Conservation (phyloP, 2,888 invertebrate genomes). For the Drosophila prolongata region DNA sequence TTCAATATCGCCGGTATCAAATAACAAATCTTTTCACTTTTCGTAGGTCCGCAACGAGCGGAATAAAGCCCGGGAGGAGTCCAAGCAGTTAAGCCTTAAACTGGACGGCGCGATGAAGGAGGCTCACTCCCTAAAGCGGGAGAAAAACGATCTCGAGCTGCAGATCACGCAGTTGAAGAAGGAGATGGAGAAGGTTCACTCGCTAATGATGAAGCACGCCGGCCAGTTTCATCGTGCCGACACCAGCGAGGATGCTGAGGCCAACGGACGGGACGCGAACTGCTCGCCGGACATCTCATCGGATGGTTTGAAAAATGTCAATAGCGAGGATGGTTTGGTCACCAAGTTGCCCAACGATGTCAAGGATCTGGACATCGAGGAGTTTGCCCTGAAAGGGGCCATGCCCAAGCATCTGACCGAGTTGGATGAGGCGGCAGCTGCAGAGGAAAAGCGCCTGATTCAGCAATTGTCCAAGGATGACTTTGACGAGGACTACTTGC, state of each 20-base stretch:
- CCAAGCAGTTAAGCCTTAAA: constrained; percentile 92
- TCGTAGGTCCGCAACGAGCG: constrained; percentile 92
- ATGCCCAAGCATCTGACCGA: constrained; percentile 87
- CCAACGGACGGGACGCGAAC: constrained; percentile 83
- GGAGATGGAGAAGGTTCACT: constrained; percentile 92
- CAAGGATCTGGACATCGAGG: constrained; percentile 85
- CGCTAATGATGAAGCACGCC: constrained; percentile 88
- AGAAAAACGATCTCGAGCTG: constrained; percentile 91
- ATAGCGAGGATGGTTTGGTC: constrained; percentile 84
- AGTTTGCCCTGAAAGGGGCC: constrained; percentile 88
- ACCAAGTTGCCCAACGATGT: constrained; percentile 75
- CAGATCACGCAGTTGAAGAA: constrained; percentile 91
- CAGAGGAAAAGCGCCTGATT: constrained; percentile 84
- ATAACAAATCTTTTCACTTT: constrained; percentile 14
- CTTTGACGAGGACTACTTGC: constrained; percentile 86
- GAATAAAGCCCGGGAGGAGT: constrained; percentile 96
- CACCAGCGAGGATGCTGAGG: constrained; percentile 83
- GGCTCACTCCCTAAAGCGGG: constrained; percentile 89
- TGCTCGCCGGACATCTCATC: constrained; percentile 84
- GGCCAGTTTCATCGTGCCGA: constrained; percentile 88
- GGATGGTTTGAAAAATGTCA: constrained; percentile 84
- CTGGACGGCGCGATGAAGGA: constrained; percentile 92
- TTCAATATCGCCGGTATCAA: constrained; percentile 52
- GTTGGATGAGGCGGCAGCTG: constrained; percentile 84
- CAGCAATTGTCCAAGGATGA: constrained; percentile 85